Base-by-base conservation (phyloP, 2,113 vertebrate genomes). In the Acrocephalus kingi region DNA sequence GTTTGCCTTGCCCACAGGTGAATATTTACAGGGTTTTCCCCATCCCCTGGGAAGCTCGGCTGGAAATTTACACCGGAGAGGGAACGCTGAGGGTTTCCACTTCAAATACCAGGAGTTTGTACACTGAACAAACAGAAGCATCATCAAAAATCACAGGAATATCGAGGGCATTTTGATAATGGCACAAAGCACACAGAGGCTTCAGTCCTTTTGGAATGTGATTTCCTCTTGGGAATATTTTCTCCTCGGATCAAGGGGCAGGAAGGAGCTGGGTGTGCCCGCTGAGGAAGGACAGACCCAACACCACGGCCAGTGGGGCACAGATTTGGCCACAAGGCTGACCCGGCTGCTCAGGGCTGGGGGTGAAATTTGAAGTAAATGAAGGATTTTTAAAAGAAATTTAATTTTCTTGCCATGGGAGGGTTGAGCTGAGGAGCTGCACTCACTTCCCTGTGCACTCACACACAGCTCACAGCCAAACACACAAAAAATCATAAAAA, bases 91-190 rank as follows among this genome's bases (percentile, higher is more conserved):
- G 31, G 8, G 41, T 78, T 45, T 31, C 46, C 2, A 0, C 39
- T 31, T 72, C 62, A 22, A 30, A 69, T 1, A 9, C 59, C 4
- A 30, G 5, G 20, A 8, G 61, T 92, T 91, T 76, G 7, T 46
- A 77, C 91, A 67, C 41, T 7, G 45, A 56, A 11, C 80, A 28
- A 71, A 64, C 63, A 69, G 89, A 76, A 92, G 51, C 62, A 1
- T 27, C 1, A 1, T 45, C 78, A 55, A 33, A 59, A n/a, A 77
- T 28, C 0, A 4, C 62, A 17, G 48, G 10, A 7, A 17, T 1
- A 6, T 0, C 0, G 14, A 55, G 87, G 94, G n/a, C 2, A 6
- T 33, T 21, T 6, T 1, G 10, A 1, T 0, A 7, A 35, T 0
- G 4, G 18, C 73, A n/a, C 76, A 52, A 84, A 37, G 52, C 84